Percentiles rank a stretch among this genome's conserved stretches.
phyloP scores from a whole-genome alignment of 2,797 vertebrate genomes.

The Avahi laniger region DNA sequence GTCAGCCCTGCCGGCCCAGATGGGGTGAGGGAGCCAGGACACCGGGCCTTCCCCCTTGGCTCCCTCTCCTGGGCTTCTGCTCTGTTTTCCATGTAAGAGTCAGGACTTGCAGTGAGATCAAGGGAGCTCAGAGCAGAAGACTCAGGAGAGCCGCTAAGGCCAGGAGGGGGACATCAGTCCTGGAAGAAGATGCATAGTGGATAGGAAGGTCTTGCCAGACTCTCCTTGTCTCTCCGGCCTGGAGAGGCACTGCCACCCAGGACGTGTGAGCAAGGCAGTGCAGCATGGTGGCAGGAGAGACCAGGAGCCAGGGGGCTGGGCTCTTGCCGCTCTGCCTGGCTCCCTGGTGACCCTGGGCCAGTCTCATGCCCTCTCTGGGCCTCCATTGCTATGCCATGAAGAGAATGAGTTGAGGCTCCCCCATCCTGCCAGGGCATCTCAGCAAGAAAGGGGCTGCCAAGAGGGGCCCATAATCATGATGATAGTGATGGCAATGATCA shows the following conservation, averaged over 20 bases:
- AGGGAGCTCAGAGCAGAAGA: not conserved
- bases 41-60: not conserved
- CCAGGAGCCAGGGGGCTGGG: not conserved
- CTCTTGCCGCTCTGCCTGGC: not conserved
- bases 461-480: not conserved
- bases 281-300: no score
- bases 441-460: not conserved
- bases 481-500: not conserved
- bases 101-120: not conserved
- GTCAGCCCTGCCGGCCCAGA: not conserved
- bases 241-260: not conserved
- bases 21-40: not conserved
- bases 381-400: not conserved
- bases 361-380: not conserved
- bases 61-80: not conserved
- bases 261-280: not conserved
- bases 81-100: not conserved
- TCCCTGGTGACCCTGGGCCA: not conserved
- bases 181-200: not conserved
- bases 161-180: not conserved
- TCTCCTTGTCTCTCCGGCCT: not conserved
- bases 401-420: not conserved
- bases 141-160: not conserved
- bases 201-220: not conserved
- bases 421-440: not conserved